A percentile compares a stretch with the other conserved stretches of the same genome.
Conservation (phyloP, 2,888 invertebrate genomes). For the Pyrrhia umbra region DNA sequence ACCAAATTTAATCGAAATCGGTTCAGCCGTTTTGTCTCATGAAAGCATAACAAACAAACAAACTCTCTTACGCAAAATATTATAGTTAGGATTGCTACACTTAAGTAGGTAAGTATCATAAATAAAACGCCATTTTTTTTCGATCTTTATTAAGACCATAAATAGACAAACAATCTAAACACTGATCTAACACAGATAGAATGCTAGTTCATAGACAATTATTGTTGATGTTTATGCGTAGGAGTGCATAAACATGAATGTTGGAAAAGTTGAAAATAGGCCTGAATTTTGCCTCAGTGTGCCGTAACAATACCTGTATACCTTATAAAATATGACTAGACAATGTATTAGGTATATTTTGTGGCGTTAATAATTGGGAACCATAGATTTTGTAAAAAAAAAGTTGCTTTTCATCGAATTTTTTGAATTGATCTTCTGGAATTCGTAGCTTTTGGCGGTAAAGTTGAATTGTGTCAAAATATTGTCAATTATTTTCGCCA, state of each 20-base stretch:
- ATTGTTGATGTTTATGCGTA: neutral
- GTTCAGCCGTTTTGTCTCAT: too few species aligned
- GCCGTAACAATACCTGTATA: neutral
- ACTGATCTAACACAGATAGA: conserved; percentile 10
- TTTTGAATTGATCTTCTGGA: neutral
- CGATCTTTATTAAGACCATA: conserved; percentile 29
- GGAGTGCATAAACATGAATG: neutral
- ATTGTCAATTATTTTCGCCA: neutral
- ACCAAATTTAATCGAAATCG: too few species aligned
- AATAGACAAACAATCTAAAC: conserved; percentile 24
- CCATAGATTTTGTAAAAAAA: too few species aligned
- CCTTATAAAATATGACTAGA: neutral
- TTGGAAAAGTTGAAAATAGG: neutral
- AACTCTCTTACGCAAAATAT: too few species aligned
- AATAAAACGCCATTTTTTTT: conserved; percentile 10
- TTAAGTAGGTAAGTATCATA: neutral
- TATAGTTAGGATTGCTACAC: too few species aligned
- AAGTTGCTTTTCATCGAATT: neutral
- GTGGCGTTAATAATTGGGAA: neutral
- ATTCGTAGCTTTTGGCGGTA: neutral
- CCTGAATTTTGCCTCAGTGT: neutral
- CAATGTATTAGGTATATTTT: neutral
- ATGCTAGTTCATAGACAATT: neutral
- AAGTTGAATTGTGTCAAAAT: neutral
- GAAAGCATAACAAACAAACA: too few species aligned